A percentile compares a stretch with the other conserved stretches of the same genome.
These are phyloP conservation scores for Sepiola atlantica DNA, from an alignment of 2,888 invertebrate genomes.

Conservation along the genomic window DNA sequence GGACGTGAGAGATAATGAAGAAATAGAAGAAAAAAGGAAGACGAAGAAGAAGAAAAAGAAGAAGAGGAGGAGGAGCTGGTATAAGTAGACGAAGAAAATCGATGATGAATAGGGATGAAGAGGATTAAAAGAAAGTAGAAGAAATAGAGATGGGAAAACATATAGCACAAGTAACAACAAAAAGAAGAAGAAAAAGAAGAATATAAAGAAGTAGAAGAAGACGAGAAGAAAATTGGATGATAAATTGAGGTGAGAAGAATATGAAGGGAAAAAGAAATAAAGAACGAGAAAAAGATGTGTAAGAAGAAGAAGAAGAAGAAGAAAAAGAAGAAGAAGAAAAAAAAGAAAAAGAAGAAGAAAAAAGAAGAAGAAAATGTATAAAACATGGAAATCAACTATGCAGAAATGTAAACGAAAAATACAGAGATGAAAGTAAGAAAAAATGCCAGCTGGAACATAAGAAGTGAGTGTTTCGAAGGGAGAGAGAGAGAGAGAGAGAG, in stretches of 20 bases:
- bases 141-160: not conserved
- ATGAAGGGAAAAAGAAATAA: not conserved
- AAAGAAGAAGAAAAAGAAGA: not conserved
- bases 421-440: too few relatives aligned
- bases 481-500: too few relatives aligned
- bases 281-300: not conserved
- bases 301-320: too few relatives aligned
- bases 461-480: too few relatives aligned
- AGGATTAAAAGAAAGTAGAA: not conserved
- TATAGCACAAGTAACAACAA: too few relatives aligned
- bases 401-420: too few relatives aligned
- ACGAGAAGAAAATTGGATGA: not conserved
- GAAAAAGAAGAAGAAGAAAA: not conserved
- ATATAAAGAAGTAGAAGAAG: not conserved
- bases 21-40: not conserved
- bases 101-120: not conserved
- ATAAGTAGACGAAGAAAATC: too few relatives aligned
- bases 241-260: too few relatives aligned
- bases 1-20: not conserved
- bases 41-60: not conserved
- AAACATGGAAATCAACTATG: too few relatives aligned
- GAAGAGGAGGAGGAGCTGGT: too few relatives aligned
- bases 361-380: not conserved
- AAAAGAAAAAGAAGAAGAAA: not conserved
- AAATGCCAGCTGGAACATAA: too few relatives aligned